phyloP scores from a whole-genome alignment of 1,140 invertebrate genomes.

The Ostrea edulis region DNA sequence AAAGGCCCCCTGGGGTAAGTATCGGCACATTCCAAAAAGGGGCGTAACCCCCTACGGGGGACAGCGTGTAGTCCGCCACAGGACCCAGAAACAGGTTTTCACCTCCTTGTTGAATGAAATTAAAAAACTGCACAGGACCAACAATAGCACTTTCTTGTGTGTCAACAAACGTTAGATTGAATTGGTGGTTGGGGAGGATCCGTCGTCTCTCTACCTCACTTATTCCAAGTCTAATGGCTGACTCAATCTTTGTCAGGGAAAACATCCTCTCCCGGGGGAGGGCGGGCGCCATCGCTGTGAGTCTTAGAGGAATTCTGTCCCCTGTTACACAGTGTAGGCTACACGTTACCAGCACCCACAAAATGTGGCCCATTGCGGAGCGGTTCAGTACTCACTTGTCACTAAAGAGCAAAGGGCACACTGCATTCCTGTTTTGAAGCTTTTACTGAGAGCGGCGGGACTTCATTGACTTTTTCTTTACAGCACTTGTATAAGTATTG shows the following conservation, averaged over 20 bases:
- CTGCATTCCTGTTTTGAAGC: background rate
- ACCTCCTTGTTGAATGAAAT: slow-evolving; percentile 66
- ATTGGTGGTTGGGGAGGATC: slow-evolving; percentile 44
- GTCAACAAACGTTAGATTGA: slow-evolving; percentile 71
- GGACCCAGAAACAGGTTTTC: slow-evolving; percentile 90
- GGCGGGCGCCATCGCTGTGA: slow-evolving; percentile 33
- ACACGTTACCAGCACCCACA: background rate
- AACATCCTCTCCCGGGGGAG: slow-evolving; percentile 3
- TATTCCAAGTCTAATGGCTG: slow-evolving; percentile 67
- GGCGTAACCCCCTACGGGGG: slow-evolving; percentile 92
- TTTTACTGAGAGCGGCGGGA: background rate
- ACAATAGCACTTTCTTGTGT: slow-evolving; percentile 75
- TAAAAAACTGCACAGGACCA: slow-evolving; percentile 76
- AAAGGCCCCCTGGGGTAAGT: slow-evolving; percentile 90
- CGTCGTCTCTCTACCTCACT: slow-evolving; percentile 53
- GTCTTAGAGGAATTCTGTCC: background rate
- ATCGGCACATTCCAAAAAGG: slow-evolving; percentile 93
- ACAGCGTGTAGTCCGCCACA: slow-evolving; percentile 94
- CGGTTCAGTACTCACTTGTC: background rate
- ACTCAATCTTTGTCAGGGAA: slow-evolving; percentile 48
- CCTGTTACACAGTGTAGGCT: background rate
- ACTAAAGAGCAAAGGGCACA: background rate
- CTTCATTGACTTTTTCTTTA: slow-evolving; percentile 30
- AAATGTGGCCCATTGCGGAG: background rate
- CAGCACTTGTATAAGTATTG: slow-evolving; percentile 24